Base-by-base conservation (phyloP, 2,888 invertebrate genomes). In the Stenodera caucasica region DNA sequence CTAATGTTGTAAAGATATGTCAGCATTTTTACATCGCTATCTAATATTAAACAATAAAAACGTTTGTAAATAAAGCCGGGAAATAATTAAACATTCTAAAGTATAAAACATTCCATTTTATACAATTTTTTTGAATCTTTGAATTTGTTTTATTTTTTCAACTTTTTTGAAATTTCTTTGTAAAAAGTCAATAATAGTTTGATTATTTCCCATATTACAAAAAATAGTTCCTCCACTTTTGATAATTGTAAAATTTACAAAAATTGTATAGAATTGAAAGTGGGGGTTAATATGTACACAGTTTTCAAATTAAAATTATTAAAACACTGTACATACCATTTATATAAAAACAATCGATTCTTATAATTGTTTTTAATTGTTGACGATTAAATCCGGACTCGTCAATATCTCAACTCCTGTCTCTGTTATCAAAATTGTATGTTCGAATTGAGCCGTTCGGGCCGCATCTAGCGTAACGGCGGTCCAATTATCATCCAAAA, bases 401-500 rank as follows among this genome's bases (percentile, higher is more conserved):
- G 96, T 97, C 14, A 98, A 83, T 64, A 96, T 85, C 75, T 95
- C 91, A 29, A 82, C 86, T 0, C 95, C 94, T 63, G 82, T 72
- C 4, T 88, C 84, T 1, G 94, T 95, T 32, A 98, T 88, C 0
- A 96, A 83, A 56, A 98, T 83, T 0, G 97, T 97, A 77, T 97
- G 96, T 80, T 98, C 98, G 70, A 88, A 90, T 80, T 98, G 97
- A 0, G 96, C 95, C 2, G 92, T 88, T 69, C 96, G 83, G 0
- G 92, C 86, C 64, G 87, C 83, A 75, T 98, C 97, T 21, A 84
- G 79, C 0, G 94, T 95, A 0, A 93, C 84, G 0, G 92, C 91
- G 0, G 98, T 97, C 98, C 98, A 99, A 0, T 91, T 90, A 78
- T 99, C 98, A 55, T 90, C 88, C 14, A 92, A 83, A 61, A 93